Base-by-base conservation (phyloP, 1,140 invertebrate species). In the Littorina saxatilis region DNA sequence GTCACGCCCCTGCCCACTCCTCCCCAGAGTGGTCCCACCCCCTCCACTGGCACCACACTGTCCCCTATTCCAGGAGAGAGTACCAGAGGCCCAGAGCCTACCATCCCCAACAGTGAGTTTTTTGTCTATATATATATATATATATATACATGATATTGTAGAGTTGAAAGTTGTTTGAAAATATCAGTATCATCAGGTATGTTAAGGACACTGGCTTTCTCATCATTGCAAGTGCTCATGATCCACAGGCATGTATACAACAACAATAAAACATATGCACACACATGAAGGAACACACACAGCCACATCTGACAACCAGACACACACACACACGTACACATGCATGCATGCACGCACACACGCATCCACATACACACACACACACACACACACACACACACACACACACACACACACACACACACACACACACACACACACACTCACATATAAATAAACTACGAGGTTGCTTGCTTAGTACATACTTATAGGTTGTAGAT, bases 351-450 rank as follows among this genome's bases (percentile, higher is more conserved):
- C 5, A 68, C 29, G n/a, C 61, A 39, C 20, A 39, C 37, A 39
- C 35, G 68, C 68, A 82, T 63, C 70, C 81, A 82, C 75, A 70
- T 74, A 82, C 81, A 78, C 79, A 70, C 83, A 78, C 81, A 79
- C 83, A 84, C 81, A 84, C 83, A 82, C 81, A 84, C 83, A 84
- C 81, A 82, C 83, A 77, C 81, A 84, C 83, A 84, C 81, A 84
- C 81, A 82, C 81, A 84, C 83, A 83, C 72, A 82, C 82, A 82
- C 72, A 84, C 73, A 73, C 58, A 17, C 43, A 17, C 7, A 47
- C 43, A 47, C 7, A 73, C 27, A n/a, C 5, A 66, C 5, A 29
- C n/a, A n/a, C n/a, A n/a, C n/a, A n/a, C n/a, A n/a, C n/a, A n/a
- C n/a, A n/a, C n/a, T n/a, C n/a, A n/a, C n/a, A n/a, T n/a, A n/a